These are phyloP conservation scores for Diplodus puntazzo DNA, from an alignment of 2,797 vertebrate species.

Conservation along the genomic window DNA sequence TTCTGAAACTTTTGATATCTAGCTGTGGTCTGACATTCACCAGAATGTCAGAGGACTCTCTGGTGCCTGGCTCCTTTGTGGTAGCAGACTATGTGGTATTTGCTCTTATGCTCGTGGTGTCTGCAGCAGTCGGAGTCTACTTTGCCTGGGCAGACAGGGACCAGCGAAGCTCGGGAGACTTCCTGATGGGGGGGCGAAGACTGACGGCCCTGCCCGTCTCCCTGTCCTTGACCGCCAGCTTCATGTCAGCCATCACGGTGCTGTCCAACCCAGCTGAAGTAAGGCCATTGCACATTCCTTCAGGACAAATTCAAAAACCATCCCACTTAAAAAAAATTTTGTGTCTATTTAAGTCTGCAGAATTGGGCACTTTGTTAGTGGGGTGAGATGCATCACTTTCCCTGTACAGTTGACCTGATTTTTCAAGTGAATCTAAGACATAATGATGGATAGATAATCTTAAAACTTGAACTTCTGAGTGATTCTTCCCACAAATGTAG, in stretches of 20 bases:
- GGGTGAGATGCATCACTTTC: neutral
- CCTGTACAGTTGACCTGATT: neutral
- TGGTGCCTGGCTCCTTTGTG: conserved; percentile 75
- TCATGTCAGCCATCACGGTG: conserved; percentile 96
- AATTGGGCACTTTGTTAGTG: neutral
- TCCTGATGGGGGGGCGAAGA: conserved; percentile 90
- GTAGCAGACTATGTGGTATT: conserved; percentile 94
- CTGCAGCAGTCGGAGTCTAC: conserved; percentile 90
- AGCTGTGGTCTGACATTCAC: conserved; percentile 1
- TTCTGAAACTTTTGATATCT: conserved; percentile 2
- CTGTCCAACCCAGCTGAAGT: conserved; percentile 92
- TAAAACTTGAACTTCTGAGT: neutral
- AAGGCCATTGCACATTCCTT: conserved; percentile 20
- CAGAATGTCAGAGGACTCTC: conserved; percentile 64
- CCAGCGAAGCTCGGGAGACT: conserved; percentile 86
- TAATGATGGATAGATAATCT: neutral
- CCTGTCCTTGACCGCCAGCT: conserved; percentile 94
- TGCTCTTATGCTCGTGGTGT: conserved; percentile 89
- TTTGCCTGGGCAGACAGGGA: conserved; percentile 87
- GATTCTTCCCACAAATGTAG: neutral
- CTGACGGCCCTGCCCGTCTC: conserved; percentile 92
- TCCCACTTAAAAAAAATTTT: neutral
- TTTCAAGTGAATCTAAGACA: neutral
- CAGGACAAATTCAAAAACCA: neutral
- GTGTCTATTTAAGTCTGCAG: neutral